Evolutionary conservation across 2,797 vertebrate species (phyloP), one percentile per base, ranked within the genome.

Genomic region (Tokudaia tokunoshimensis): DNA sequence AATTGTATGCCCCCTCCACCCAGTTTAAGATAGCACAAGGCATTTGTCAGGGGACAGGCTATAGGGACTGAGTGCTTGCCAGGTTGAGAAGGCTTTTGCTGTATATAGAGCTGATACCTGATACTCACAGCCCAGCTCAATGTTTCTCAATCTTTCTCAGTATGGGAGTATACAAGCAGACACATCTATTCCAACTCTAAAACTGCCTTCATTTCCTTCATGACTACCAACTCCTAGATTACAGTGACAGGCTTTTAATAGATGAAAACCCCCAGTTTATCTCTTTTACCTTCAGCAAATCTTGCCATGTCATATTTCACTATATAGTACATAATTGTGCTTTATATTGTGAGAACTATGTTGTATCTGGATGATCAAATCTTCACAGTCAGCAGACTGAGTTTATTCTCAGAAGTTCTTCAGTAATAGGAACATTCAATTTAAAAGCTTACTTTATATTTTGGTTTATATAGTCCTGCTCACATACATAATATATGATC

Each of bases 401-500:
- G 44, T 91, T 95, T 87, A 89, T 80, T 96, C 80, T 89, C 76
- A 92, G 75, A 96, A 95, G n/a, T 93, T 92, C 44, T 90, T 95
- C 44, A 91, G 50, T 94, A 96, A 90, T 47, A 94, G 37, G 44
- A 76, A 57, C 44, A 80, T 81, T 89, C 84, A 85, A 87, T 94
- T 87, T 90, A 97, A 96, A 96, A 24, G 91, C 82, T 89, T 76
- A 78, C 22, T 86, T 94, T 92, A 86, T 65, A 29, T 80, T 59
- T 96, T 94, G 44, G 65, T 83, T 59, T 91, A 91, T 92, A 65
- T 61, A 80, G 70, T 92, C 95, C 93, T 96, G 89, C 12, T 55
- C 70, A 91, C 22, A 93, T 89, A 93, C 37, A 92, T 6, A 93
- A 96, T 89, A 95, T 92, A 97, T 85, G 97, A 96, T 93, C 97